Conservation (phyloP, 2,113 vertebrate genomes). For the Toxotes chatareus region DNA sequence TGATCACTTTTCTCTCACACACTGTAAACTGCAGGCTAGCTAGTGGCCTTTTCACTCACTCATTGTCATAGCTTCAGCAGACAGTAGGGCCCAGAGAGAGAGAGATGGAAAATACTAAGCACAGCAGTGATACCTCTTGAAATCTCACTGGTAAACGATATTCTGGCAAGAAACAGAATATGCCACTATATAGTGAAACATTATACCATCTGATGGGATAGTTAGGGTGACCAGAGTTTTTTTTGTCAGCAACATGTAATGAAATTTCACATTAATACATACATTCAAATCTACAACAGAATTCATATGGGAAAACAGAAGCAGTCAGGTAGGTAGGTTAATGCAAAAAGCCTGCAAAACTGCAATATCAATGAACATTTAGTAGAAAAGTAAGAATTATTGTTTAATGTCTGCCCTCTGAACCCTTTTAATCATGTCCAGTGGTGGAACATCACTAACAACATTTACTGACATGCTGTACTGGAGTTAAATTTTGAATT, state of each 20-base stretch:
- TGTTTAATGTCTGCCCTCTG: background rate
- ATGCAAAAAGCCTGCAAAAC: background rate
- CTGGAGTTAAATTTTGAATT: no score
- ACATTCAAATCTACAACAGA: background rate
- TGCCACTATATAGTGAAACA: background rate
- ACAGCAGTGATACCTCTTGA: background rate
- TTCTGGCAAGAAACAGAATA: background rate
- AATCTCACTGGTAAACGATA: background rate
- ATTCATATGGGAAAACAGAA: background rate
- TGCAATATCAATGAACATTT: background rate
- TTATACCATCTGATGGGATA: background rate
- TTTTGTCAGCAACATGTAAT: background rate
- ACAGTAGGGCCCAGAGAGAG: conserved; percentile 30
- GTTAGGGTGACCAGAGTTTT: background rate
- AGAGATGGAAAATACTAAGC: conserved; percentile 38
- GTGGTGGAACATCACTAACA: no score
- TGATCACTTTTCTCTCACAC: conserved; percentile 81
- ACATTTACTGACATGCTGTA: no score
- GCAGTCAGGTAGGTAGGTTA: background rate
- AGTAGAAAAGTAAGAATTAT: background rate
- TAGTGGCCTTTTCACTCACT: conserved; percentile 69
- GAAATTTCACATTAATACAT: background rate
- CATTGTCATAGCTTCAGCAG: conserved; percentile 32
- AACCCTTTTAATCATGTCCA: no score
- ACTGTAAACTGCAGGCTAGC: conserved; percentile 69